Conservation (phyloP, 2,888 invertebrate species). For the Leptopilina drosophilae region DNA sequence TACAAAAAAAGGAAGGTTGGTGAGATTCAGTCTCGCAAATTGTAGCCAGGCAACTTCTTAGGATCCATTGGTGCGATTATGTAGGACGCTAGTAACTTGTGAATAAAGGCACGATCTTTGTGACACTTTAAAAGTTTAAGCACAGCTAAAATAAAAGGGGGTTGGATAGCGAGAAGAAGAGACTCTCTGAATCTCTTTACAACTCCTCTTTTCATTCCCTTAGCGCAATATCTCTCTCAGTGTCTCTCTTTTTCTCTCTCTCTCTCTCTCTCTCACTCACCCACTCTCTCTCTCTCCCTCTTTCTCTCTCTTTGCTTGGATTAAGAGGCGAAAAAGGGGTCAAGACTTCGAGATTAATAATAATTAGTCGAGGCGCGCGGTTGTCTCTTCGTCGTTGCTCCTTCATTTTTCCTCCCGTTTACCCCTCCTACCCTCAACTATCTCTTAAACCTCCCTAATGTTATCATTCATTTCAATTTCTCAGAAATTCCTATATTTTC, state of each 20-base stretch:
- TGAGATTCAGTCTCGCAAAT: slow-evolving; percentile 5
- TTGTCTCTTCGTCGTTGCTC: slow-evolving; percentile 53
- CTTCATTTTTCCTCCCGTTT: slow-evolving; percentile 3
- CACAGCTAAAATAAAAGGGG: slow-evolving; percentile 39
- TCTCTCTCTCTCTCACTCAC: slow-evolving; percentile 52
- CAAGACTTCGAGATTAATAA: slow-evolving; percentile 66
- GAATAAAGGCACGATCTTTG: slow-evolving; percentile 31
- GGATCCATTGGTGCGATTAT: slow-evolving; percentile 23
- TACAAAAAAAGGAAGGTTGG: slow-evolving; percentile 13
- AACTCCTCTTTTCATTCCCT: slow-evolving; percentile 56
- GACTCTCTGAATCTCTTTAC: slow-evolving; percentile 45
- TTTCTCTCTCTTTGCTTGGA: slow-evolving; percentile 61
- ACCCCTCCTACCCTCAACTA: background rate
- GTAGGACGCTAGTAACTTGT: background rate
- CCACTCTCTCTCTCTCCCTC: too few species aligned
- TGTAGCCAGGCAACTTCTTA: slow-evolving; percentile 11
- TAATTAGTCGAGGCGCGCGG: slow-evolving; percentile 66
- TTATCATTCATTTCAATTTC: slow-evolving; percentile 17
- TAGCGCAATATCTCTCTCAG: slow-evolving; percentile 61
- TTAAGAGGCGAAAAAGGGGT: slow-evolving; percentile 66
- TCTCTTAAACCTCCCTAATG: background rate
- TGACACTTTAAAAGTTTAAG: slow-evolving; percentile 26
- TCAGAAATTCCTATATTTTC: background rate
- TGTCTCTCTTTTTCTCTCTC: too few species aligned
- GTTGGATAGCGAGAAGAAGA: slow-evolving; percentile 47